Evolutionary conservation across 2,888 invertebrate species (phyloP), one percentile per base, ranked within the genome.

Genomic region (Dryobotodes eremita): DNA sequence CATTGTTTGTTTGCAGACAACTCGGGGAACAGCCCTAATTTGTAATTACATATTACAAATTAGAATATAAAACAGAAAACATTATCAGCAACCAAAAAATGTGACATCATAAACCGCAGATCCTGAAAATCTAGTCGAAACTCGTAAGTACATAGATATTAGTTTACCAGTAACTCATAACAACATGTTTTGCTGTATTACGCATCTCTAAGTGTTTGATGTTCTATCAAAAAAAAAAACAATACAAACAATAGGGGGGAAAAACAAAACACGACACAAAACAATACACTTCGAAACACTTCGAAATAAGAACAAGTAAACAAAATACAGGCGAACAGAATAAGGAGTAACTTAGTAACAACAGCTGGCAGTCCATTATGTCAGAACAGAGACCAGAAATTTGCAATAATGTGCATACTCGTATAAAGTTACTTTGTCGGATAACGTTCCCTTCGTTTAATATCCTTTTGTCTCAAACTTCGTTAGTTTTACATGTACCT

Each of bases 381-480:
- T 53, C 10, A 50, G 57, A 31, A 70, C n/a, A 64, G 79, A 8
- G 15, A 31, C 46, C 46, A 64, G 69, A n/a, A 53, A 75, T 77
- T 65, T 79, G 76, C 85, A 82, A 61, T 82, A 77, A 61, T 65
- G 77, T 83, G 66, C 72, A 83, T 80, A n/a, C n/a, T n/a, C n/a
- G n/a, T n/a, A 78, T 83, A 75, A 78, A 80, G 69, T 86, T 83
- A 83, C 75, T 74, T 77, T 79, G 74, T 85, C 53, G 62, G 6
- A 50, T 85, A 80, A 70, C 5, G 71, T 59, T 66, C 64, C 59
- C 70, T 50, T 2, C n/a, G 42, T 55, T 62, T 69, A 42, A 75
- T 59, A 85, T 64, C 36, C 23, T 62, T 75, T 75, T 66, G 66
- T 57, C 61, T 57, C 53, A 66, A 42, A 64, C n/a, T 66, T 26